Evolutionary conservation across 2,797 vertebrate species (phyloP), one percentile per base, ranked within the genome.

Genomic region (Helostoma temminkii): DNA sequence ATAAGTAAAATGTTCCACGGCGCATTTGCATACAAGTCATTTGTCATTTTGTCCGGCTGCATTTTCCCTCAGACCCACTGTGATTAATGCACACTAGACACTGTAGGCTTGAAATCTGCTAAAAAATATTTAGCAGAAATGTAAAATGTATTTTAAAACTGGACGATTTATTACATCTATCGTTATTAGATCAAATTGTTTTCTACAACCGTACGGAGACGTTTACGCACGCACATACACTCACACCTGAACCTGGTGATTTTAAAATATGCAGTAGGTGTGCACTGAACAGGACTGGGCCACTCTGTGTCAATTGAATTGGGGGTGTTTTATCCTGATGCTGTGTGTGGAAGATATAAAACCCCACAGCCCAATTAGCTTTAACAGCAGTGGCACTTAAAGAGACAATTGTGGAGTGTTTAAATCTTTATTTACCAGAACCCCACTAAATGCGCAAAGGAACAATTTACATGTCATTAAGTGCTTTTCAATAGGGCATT

Each of bases 401-500:
- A 93, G 90, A 95, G 94, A 94, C 95, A 94, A 95, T 94, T 92
- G 94, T 93, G 88, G 91, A 94, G 93, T 95, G 94, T 95, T 96
- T 96, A 96, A 96, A 96, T 96, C 95, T 96, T 95, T 95, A 96
- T 96, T 96, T 95, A 96, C 93, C 95, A 95, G 93, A 95, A 95
- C 93, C 93, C 80, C 94, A 94, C 94, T 96, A 96, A 95, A 94
- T 94, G 91, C 89, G 91, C 92, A 93, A 90, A 93, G 93, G 93
- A 94, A 94, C 95, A 94, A 96, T 97, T 98, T 97, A 96, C 95
- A 95, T 96, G 93, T 94, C 96, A 96, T 98, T 97, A 96, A 96
- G 94, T 91, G 94, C 96, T 96, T 97, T 96, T 96, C 96, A 96
- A 96, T 95, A 95, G 96, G 86, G 93, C 95, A 96, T 96, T 92